Base-by-base conservation (phyloP, 2,113 vertebrate species). In the Regulus satrapa region DNA sequence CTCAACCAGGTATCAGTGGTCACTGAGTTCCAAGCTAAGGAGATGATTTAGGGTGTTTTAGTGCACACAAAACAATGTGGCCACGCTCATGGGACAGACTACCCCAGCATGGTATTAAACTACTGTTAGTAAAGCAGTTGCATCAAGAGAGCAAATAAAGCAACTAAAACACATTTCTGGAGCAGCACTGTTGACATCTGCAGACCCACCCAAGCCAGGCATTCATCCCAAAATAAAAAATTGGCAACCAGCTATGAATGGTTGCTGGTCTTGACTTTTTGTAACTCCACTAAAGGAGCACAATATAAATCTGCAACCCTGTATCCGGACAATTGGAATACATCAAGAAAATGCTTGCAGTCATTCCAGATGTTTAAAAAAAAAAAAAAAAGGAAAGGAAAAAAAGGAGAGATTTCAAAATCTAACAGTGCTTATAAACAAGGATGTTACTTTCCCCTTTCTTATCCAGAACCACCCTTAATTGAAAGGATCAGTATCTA, bases 381-480 rank as follows among this genome's bases (percentile, higher is more conserved):
- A 61, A 10, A 24, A 21, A 55, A n/a, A 15, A 29, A 34, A n/a
- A 63, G n/a, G n/a, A 40, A 36, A 29, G 15, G 12, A 14, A 38
- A 12, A 45, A 14, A 48, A 1, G 55, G 10, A 95, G 14, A 90
- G 2, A 80, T 94, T 97, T 93, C 92, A 91, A 84, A 89, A 96
- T 84, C 77, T 67, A 83, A 63, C 67, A 62, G 66, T 61, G 56
- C 89, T 93, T 87, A 95, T 95, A 97, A 97, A 97, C 91, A 92
- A 95, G 88, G 95, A 97, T 96, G 97, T 94, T 96, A 85, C 91
- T 92, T 97, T 97, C 92, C 95, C 94, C 88, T 92, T 94, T 92
- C 95, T 97, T 96, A 96, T 95, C 95, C 80, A 95, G 69, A 90
- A 41, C 88, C 2, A 0, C 58, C 77, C 69, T 74, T 93, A 95